These are phyloP conservation scores for Picus viridis DNA, from an alignment of 2,797 vertebrate species.

Conservation along the genomic window DNA sequence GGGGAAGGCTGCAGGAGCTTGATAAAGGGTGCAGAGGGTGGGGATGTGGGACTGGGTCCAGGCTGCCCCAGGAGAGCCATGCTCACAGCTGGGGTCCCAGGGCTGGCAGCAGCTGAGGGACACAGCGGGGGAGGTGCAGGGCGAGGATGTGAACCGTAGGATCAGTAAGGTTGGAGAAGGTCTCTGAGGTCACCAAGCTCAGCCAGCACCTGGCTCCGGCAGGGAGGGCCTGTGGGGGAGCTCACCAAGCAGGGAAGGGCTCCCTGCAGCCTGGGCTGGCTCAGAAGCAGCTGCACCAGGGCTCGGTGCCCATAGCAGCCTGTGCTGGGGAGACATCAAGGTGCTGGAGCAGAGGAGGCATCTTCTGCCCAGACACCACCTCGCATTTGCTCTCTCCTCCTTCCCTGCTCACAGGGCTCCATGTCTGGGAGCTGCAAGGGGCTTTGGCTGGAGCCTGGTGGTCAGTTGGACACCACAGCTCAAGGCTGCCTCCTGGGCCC, in stretches of 20 bases:
- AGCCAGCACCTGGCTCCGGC: neutral
- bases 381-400: neutral
- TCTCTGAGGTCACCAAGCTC: no score
- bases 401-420: neutral
- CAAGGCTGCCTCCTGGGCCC: neutral
- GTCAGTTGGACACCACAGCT: neutral
- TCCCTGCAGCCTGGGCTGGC: neutral
- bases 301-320: neutral
- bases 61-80: neutral
- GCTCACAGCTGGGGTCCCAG: neutral
- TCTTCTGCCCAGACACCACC: neutral
- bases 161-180: no score
- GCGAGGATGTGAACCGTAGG: fast-evolving
- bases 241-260: neutral
- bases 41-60: neutral
- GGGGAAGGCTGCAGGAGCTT: constrained; percentile 51
- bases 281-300: neutral
- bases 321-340: fast-evolving
- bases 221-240: fast-evolving
- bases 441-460: neutral
- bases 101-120: neutral
- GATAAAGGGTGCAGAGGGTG: constrained; percentile 17
- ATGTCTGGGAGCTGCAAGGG: neutral
- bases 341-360: fast-evolving
- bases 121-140: neutral